These are phyloP conservation scores for Antigone vipio DNA, from an alignment of 2,113 vertebrate genomes.

Conservation along the genomic window DNA sequence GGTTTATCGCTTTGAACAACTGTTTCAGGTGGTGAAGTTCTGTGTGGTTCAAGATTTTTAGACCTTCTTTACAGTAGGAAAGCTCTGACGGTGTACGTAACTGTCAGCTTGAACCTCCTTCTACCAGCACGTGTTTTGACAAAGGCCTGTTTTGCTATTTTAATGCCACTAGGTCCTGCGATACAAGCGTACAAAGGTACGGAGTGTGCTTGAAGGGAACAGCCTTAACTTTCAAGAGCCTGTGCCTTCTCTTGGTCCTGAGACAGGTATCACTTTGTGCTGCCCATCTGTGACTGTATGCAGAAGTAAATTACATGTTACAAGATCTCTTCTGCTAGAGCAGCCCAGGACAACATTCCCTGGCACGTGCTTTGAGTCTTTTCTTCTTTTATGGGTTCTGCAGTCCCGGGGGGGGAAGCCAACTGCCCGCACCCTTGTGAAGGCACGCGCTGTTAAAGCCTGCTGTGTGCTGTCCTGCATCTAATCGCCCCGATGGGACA, in stretches of 20 bases:
- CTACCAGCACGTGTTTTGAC: neutral
- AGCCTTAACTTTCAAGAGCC: neutral
- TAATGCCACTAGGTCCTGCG: accelerated
- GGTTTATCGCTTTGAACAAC: accelerated
- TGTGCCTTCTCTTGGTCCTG: neutral
- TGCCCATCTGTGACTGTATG: neutral
- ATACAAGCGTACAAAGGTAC: neutral
- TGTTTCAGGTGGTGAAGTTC: neutral
- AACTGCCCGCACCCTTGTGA: neutral
- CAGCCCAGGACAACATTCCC: neutral
- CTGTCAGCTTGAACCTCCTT: neutral
- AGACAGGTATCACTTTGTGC: neutral
- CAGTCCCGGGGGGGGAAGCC: no score
- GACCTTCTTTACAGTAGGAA: neutral
- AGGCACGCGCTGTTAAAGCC: neutral
- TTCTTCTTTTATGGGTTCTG: neutral
- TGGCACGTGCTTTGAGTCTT: neutral
- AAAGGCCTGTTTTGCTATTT: neutral
- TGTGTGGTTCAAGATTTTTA: neutral
- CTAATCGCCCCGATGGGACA: neutral
- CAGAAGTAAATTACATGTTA: neutral
- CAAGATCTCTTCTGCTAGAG: neutral
- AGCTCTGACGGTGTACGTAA: neutral
- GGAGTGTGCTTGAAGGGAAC: neutral
- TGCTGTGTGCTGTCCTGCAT: neutral